Conservation (phyloP, 2,888 invertebrate genomes). For the Drosophila sordidapex region DNA sequence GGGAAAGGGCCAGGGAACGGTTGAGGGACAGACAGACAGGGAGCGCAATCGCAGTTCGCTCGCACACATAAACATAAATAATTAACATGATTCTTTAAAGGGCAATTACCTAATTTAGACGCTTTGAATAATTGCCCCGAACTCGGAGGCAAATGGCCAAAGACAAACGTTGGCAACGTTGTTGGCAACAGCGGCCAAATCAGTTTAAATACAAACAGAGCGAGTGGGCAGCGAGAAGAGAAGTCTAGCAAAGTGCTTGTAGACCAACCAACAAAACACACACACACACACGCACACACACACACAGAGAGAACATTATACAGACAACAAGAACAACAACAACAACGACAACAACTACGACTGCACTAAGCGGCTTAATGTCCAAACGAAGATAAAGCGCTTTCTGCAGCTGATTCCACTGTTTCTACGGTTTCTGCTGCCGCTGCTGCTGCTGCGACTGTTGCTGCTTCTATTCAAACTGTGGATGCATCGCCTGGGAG, state of each 20-base stretch:
- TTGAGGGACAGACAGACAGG: neutral
- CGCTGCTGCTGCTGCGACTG: conserved; percentile 2
- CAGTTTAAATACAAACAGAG: conserved; percentile 60
- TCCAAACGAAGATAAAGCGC: conserved; percentile 77
- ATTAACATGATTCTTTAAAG: conserved; percentile 80
- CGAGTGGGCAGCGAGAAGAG: neutral
- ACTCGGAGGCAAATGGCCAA: conserved; percentile 16
- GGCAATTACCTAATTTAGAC: conserved; percentile 82
- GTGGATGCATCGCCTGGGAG: conserved; percentile 45
- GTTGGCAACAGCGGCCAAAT: conserved; percentile 47
- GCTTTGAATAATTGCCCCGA: conserved; percentile 80
- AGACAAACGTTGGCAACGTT: conserved; percentile 7
- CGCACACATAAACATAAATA: conserved; percentile 75
- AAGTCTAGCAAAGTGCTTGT: conserved; percentile 4
- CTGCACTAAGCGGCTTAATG: conserved; percentile 80
- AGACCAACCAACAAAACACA: conserved; percentile 4
- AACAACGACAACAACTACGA: conserved; percentile 37
- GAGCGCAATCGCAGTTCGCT: conserved; percentile 16
- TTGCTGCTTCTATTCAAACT: conserved; percentile 5
- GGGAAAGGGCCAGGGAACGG: neutral
- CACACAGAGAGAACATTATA: neutral
- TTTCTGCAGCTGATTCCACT: conserved; percentile 48
- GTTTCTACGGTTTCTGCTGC: conserved; percentile 5
- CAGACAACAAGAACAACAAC: conserved; percentile 31
- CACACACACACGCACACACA: neutral